These are phyloP conservation scores for Urocynchramus pylzowi DNA, from an alignment of 2,113 vertebrate genomes.

Conservation along the genomic window DNA sequence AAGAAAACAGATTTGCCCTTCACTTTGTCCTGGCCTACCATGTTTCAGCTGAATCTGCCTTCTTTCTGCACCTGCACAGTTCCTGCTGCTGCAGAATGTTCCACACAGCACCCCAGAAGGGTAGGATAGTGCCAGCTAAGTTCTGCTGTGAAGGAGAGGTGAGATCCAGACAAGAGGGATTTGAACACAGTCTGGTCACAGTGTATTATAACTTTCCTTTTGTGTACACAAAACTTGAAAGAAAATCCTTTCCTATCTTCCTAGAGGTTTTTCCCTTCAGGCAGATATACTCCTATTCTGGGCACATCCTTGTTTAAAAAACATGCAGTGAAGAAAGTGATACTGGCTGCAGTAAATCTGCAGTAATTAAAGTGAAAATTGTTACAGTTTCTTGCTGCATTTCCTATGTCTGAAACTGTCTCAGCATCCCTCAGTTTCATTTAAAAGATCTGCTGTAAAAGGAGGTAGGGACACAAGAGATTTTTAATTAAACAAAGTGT, in stretches of 20 bases:
- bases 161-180: slow-evolving; percentile 12
- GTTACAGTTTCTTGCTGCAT: not conserved
- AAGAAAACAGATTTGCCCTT: not conserved
- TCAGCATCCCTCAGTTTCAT: not conserved
- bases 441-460: not conserved
- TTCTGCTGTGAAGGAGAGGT: not conserved
- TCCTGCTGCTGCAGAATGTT: not conserved
- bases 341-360: not conserved
- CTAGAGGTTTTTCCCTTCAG: not conserved
- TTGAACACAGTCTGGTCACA: slow-evolving; percentile 6
- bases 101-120: not conserved
- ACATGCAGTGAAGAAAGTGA: not conserved
- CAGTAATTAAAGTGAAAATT: not conserved
- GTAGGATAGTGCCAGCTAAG: not conserved
- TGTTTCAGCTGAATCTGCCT: not conserved
- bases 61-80: not conserved
- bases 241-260: slow-evolving; percentile 14
- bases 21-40: not conserved
- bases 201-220: not conserved
- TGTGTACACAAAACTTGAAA: not conserved
- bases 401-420: not conserved
- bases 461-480: not conserved
- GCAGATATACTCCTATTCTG: not conserved
- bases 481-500: slow-evolving; percentile 62
- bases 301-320: not conserved